Base-by-base conservation (phyloP, 2,113 vertebrate species). In the Procavia capensis region DNA sequence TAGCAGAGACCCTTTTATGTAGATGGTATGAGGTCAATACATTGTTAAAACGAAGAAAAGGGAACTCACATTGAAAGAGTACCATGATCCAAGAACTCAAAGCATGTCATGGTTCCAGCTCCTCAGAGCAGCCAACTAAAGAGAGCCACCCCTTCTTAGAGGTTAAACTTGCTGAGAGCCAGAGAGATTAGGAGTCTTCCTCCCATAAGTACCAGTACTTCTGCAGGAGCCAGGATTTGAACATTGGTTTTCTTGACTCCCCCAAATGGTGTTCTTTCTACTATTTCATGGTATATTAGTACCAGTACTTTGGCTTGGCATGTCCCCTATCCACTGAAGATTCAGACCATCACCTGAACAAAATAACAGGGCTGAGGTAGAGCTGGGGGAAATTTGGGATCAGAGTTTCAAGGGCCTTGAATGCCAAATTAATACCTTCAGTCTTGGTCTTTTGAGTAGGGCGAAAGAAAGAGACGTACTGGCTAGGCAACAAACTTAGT, bases 191-290 rank as follows among this genome's bases (percentile, higher is more conserved):
- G n/a, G 25, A 19, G 34, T 22, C 78, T 57, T 9, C 34, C 29
- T 27, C 74, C 31, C 2, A 16, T 1, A 2, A 3, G 45, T n/a
- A 27, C 41, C 4, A 0, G 45, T n/a, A 27, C 41, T 5, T 0
- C 9, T 13, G 31, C 7, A 25, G 20, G 27, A 92, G 41, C 29
- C 47, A 9, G 72, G 50, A 45, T 91, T 47, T 59, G 34, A 68
- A 17, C 43, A 31, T 39, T n/a, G 74, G 86, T 72, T 66, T 74
- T 14, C 74, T 70, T 29, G 31, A 78, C 61, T 31, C 27, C 41
- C 41, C 47, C 17, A 3, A 47, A n/a, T 80, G 59, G 0, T 41
- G 0, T 81, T 78, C 59, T 59, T 45, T 27, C 86, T 31, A 31
- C 24, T 22, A 10, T 39, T 11, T 45, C 61, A 24, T 14, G 7